These are phyloP conservation scores for Thermophis baileyi DNA, from an alignment of 2,113 vertebrate species.

Conservation along the genomic window DNA sequence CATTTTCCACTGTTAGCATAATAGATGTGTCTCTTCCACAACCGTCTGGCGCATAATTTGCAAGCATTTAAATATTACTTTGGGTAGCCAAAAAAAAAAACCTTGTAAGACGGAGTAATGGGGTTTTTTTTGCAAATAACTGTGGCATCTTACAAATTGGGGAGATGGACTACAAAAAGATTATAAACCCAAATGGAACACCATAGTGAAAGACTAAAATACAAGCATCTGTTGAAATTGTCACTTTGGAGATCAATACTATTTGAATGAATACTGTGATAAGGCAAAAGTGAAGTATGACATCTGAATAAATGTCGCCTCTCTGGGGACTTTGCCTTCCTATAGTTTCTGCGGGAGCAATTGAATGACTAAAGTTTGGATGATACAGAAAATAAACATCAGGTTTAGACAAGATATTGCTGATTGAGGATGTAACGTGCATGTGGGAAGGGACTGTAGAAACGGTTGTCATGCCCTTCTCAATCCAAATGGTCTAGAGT, in stretches of 20 bases:
- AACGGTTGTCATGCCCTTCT: background rate
- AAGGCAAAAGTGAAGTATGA: background rate
- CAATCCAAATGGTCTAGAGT: background rate
- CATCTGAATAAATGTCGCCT: conserved; percentile 36
- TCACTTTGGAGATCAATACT: background rate
- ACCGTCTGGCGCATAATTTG: conserved; percentile 39
- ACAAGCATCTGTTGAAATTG: background rate
- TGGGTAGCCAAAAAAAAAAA: conserved; percentile 41
- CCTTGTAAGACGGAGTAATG: conserved; percentile 51
- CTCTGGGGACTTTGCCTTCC: background rate
- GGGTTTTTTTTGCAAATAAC: conserved; percentile 57
- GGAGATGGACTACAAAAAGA: background rate
- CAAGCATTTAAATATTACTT: conserved; percentile 56
- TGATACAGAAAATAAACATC: background rate
- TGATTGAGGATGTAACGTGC: fast-evolving
- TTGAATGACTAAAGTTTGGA: background rate
- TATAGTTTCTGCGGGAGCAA: conserved; percentile 25
- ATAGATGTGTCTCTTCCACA: conserved; percentile 41
- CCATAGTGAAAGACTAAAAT: background rate
- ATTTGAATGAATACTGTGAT: background rate
- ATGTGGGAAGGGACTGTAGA: background rate
- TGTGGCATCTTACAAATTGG: conserved; percentile 30
- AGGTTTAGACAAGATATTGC: background rate
- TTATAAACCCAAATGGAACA: background rate
- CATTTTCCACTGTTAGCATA: conserved; percentile 59